These are phyloP conservation scores for Argya squamiceps DNA, from an alignment of 2,797 vertebrate species.

Conservation along the genomic window DNA sequence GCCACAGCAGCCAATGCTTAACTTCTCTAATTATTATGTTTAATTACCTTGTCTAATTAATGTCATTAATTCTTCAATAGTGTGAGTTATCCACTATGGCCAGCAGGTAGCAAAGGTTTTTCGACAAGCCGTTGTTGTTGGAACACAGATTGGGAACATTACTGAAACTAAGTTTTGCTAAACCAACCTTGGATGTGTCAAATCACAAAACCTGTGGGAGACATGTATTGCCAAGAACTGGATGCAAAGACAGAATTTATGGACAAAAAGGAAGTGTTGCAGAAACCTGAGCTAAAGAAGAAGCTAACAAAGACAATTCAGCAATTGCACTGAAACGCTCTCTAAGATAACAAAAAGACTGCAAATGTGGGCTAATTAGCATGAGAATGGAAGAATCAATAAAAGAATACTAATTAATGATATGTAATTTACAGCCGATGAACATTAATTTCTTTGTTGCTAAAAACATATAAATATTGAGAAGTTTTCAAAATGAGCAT, in stretches of 20 bases:
- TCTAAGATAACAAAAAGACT: neutral
- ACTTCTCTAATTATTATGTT: neutral
- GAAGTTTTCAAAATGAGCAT: neutral
- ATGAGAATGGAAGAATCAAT: neutral
- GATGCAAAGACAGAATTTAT: neutral
- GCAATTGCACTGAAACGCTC: neutral
- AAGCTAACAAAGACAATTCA: neutral
- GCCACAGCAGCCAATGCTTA: rapidly evolving
- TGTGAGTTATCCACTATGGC: neutral
- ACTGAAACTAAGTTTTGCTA: neutral
- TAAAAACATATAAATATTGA: neutral
- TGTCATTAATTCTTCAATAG: rapidly evolving
- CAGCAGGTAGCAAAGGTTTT: neutral
- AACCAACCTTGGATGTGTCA: rapidly evolving
- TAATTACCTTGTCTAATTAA: neutral
- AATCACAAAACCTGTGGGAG: neutral
- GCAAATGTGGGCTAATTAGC: neutral
- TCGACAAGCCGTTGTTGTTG: rapidly evolving
- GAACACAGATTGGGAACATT: rapidly evolving
- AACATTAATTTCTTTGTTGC: neutral
- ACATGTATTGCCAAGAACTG: rapidly evolving
- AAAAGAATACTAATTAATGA: neutral
- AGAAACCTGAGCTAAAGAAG: neutral
- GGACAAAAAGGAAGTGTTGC: rapidly evolving
- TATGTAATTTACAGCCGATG: neutral